Base-by-base conservation (phyloP, 2,113 vertebrate genomes). In the Sebastes schlegelii region DNA sequence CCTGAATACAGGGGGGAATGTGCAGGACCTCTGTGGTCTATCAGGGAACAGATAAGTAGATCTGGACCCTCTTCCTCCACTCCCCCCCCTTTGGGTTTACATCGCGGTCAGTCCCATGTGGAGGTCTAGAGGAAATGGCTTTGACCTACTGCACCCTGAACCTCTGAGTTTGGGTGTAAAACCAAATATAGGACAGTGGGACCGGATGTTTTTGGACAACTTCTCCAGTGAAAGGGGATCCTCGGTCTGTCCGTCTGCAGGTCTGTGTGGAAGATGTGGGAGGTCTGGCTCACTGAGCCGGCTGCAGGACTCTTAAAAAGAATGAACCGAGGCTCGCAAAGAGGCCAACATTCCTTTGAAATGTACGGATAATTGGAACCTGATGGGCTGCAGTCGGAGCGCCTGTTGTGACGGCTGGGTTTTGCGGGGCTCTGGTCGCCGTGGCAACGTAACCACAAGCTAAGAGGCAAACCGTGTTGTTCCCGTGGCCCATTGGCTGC, bases 331-430 rank as follows among this genome's bases (percentile, higher is more conserved):
- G 83, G 78, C 92, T 92, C 79, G 64, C 88, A 78, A 88, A 93
- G 90, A 87, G 92, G 89, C 89, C 86, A 86, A 79, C 94, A 94
- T 94, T 94, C 93, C 90, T 94, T 92, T 94, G 89, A 94, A 95
- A 95, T 89, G 91, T 90, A 90, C 85, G 86, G 89, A 93, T 95
- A 94, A 95, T 94, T 95, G 92, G 89, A 94, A 92, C 92, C 92
- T 13, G 92, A 94, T 94, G 94, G 90, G 85, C 88, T 85, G 86
- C 85, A 91, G 89, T 90, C 83, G 75, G 88, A 77, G 91, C 26
- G 87, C 92, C 88, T 94, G 93, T 94, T 94, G 91, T 94, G 93
- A 92, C 91, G 91, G 93, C 90, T 85, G 74, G 74, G 83, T 71
- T 70, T 61, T 88, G 79, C 43, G 72, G 89, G 89, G 88, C 79